These are phyloP conservation scores for Lithophane socia DNA, from an alignment of 2,888 invertebrate genomes.

Conservation along the genomic window DNA sequence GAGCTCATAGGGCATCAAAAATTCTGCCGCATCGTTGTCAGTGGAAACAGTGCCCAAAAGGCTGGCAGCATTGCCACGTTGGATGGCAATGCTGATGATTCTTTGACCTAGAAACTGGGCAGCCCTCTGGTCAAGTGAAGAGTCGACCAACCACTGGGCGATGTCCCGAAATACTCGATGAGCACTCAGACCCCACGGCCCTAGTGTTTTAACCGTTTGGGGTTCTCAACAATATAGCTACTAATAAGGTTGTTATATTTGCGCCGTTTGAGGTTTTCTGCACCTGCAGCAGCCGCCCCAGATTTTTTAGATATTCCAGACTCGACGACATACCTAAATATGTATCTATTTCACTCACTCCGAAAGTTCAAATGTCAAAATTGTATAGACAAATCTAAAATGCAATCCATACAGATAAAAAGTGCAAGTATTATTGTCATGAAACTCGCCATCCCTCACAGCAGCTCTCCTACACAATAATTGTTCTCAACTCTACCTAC, in stretches of 20 bases:
- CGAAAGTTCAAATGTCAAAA: neutral
- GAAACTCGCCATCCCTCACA: neutral
- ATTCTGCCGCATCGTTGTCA: neutral
- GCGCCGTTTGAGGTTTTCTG: too few relatives aligned
- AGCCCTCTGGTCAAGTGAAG: too few relatives aligned
- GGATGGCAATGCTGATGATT: neutral
- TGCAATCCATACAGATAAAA: neutral
- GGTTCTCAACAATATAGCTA: too few relatives aligned
- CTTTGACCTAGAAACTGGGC: neutral
- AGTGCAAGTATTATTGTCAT: neutral
- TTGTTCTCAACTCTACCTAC: constrained; percentile 23
- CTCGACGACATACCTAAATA: too few relatives aligned
- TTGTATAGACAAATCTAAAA: neutral
- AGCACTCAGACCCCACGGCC: too few relatives aligned
- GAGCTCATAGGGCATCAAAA: neutral
- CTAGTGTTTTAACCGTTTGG: too few relatives aligned
- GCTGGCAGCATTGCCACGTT: neutral
- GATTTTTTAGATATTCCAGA: neutral
- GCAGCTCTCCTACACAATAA: neutral
- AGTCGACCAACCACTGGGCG: neutral
- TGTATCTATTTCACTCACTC: too few relatives aligned
- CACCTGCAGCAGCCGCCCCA: too few relatives aligned
- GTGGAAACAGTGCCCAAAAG: neutral
- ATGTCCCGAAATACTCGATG: too few relatives aligned
- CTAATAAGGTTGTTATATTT: too few relatives aligned